Percentiles rank a stretch among this genome's conserved stretches.
Conservation (phyloP, 2,888 invertebrate species). For the Sepioteuthis lessoniana region DNA sequence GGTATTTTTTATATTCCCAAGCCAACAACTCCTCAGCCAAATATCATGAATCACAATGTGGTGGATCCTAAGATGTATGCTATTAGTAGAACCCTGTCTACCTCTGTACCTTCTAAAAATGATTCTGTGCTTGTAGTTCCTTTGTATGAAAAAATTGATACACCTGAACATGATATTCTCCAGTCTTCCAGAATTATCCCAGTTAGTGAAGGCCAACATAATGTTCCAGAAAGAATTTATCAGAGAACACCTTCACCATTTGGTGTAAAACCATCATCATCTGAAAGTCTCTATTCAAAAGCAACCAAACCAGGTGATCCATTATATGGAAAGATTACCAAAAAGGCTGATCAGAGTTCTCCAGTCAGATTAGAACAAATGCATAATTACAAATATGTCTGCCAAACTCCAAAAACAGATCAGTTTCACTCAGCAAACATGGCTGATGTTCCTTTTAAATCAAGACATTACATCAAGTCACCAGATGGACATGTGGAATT, state of each 20-base stretch:
- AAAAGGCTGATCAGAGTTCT: not conserved
- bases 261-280: constrained; percentile 25
- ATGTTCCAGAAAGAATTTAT: constrained; percentile 24
- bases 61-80: not conserved
- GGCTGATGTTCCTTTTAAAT: not conserved
- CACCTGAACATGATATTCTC: not conserved
- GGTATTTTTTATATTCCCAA: not conserved
- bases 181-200: not conserved
- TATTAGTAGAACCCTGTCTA: not conserved
- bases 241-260: not conserved
- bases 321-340: constrained; percentile 35
- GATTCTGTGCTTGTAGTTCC: not conserved
- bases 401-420: not conserved
- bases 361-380: not conserved
- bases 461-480: not conserved
- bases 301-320: constrained; percentile 12
- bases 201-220: not conserved
- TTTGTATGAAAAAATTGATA: constrained; percentile 36
- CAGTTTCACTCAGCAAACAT: not conserved
- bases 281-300: constrained; percentile 25
- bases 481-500: not conserved
- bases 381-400: not conserved
- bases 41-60: not conserved
- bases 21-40: not conserved
- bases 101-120: not conserved